A percentile compares a stretch with the other conserved stretches of the same genome.
phyloP scores from a whole-genome alignment of 2,113 vertebrate genomes.

The Larimichthys crocea region DNA sequence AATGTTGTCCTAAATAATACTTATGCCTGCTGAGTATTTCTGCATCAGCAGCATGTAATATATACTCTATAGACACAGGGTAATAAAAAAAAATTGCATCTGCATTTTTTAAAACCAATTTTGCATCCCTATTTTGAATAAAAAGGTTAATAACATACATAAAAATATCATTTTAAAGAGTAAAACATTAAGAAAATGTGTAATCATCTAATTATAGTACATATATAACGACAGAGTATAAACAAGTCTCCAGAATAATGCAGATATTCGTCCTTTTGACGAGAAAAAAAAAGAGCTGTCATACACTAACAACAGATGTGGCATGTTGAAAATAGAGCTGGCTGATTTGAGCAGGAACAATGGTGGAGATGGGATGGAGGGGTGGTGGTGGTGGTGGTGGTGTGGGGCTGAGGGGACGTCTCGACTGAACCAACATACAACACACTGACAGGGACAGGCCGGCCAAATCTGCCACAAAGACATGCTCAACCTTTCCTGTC shows the following conservation, averaged over 20 bases:
- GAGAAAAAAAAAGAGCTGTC: not conserved
- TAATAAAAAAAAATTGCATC: not conserved
- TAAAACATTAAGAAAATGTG: not conserved
- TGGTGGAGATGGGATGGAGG: slow-evolving; percentile 36
- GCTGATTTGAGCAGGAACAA: slow-evolving; percentile 50
- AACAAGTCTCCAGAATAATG: not conserved
- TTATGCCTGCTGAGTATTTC: not conserved
- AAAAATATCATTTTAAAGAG: not conserved
- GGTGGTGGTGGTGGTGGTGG: not conserved
- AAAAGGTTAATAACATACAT: not conserved
- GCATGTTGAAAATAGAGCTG: slow-evolving; percentile 41
- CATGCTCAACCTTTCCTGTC: slow-evolving; percentile 26
- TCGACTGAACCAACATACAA: slow-evolving; percentile 43
- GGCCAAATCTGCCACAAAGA: slow-evolving; percentile 58
- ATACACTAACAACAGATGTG: slow-evolving; percentile 12
- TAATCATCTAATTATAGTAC: not conserved
- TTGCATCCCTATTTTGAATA: not conserved
- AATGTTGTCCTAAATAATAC: not conserved
- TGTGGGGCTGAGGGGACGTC: slow-evolving; percentile 9
- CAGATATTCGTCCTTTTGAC: not conserved
- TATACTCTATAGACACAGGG: not conserved
- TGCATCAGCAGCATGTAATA: not conserved
- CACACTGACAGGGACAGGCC: slow-evolving; percentile 35
- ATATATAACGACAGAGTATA: not conserved
- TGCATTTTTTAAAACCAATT: not conserved